A percentile compares a stretch with the other conserved stretches of the same genome.
phyloP scores from a whole-genome alignment of 2,888 invertebrate genomes.

The Caenorhabditis sp. region DNA sequence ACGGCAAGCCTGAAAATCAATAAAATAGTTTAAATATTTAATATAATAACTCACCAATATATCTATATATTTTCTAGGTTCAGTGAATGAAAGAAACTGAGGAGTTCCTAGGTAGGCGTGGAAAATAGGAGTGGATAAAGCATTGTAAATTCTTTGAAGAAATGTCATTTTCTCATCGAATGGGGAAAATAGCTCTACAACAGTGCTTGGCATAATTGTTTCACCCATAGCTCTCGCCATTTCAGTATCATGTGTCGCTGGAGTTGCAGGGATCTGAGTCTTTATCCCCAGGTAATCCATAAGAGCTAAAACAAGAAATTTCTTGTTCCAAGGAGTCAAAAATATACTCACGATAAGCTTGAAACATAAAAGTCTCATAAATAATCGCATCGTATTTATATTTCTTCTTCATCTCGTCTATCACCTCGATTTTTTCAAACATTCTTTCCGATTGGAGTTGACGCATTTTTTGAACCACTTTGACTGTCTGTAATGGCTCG shows the following conservation, averaged over 20 bases:
- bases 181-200: no score
- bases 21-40: no score
- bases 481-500: not conserved
- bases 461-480: not conserved
- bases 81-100: no score
- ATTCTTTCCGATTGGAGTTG: not conserved
- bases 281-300: conserved; percentile 22
- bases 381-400: not conserved
- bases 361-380: not conserved
- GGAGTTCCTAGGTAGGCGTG: no score
- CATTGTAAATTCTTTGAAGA: no score
- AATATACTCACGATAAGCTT: not conserved
- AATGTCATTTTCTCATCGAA: no score
- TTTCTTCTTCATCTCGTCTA: not conserved
- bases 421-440: not conserved
- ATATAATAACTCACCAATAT: not conserved
- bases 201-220: no score
- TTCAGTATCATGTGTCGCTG: conserved; percentile 13
- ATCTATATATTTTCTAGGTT: no score
- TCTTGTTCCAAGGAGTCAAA: no score
- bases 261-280: conserved; percentile 8
- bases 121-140: no score
- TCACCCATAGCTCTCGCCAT: conserved; percentile 15
- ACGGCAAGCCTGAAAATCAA: no score
- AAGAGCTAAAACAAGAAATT: not conserved